Evolutionary conservation across 2,888 invertebrate species (phyloP).

Genomic region (Athripsodes cinereus): DNA sequence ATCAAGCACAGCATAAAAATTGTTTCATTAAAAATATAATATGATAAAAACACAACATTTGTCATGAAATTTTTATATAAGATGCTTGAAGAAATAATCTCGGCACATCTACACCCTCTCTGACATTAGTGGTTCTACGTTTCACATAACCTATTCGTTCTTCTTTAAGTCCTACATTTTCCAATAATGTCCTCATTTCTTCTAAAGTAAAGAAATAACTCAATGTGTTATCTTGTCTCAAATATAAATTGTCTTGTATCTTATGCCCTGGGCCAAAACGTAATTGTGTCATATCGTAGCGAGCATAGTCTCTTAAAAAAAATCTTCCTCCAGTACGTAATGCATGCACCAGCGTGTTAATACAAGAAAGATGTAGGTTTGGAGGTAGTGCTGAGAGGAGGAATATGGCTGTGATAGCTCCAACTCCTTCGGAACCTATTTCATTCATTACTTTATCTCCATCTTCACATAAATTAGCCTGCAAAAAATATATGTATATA

Average conservation of each 20-base stretch:
- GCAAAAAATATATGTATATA: no score
- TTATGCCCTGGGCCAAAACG: conserved; percentile 91
- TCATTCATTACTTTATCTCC: conserved; percentile 26
- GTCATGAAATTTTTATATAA: conserved; percentile 41
- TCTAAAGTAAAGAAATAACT: conserved; percentile 77
- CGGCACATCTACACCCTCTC: conserved; percentile 86
- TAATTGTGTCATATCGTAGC: conserved; percentile 93
- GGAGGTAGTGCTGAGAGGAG: conserved; percentile 94
- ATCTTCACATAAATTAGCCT: background rate
- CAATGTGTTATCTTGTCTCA: conserved; percentile 94
- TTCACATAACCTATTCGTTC: conserved; percentile 71
- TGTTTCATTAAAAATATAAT: no score
- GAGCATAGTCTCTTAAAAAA: conserved; percentile 88
- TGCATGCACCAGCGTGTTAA: conserved; percentile 58
- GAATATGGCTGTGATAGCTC: conserved; percentile 87
- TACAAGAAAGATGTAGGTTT: conserved; percentile 61
- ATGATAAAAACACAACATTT: background rate
- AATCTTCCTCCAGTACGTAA: conserved; percentile 73
- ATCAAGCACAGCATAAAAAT: no score
- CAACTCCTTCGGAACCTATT: conserved; percentile 48
- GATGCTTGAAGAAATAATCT: conserved; percentile 92
- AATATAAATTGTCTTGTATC: conserved; percentile 87
- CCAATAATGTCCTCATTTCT: conserved; percentile 61
- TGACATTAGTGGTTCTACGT: conserved; percentile 84
- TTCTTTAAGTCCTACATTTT: conserved; percentile 63